Percentiles rank a stretch among this genome's conserved stretches.
phyloP scores from a whole-genome alignment of 2,797 vertebrate genomes.

The Hypotaenidia okinawae region DNA sequence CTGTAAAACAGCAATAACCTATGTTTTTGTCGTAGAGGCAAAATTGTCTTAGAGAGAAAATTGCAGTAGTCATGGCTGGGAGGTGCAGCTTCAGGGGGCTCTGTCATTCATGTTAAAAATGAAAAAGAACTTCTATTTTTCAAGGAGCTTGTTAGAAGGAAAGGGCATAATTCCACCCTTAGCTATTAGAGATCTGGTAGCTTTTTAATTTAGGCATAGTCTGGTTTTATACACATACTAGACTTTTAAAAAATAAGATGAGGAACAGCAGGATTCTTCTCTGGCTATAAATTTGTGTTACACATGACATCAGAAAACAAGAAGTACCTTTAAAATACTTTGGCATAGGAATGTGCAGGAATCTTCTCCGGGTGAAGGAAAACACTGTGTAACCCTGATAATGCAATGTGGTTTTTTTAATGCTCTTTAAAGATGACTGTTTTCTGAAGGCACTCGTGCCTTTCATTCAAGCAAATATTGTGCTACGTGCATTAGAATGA shows the following conservation, averaged over 20 bases:
- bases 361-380: background rate
- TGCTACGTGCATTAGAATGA: background rate
- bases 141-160: background rate
- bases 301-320: background rate
- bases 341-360: fast-evolving
- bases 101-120: background rate
- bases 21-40: background rate
- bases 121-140: background rate
- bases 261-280: background rate
- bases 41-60: background rate
- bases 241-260: background rate
- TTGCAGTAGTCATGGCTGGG: background rate
- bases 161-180: background rate
- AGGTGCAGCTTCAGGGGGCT: background rate
- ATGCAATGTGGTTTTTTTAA: background rate
- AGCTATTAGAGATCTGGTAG: background rate
- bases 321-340: background rate
- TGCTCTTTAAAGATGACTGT: background rate
- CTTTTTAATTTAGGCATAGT: background rate
- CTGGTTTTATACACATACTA: background rate
- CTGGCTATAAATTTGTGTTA: background rate
- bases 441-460: background rate
- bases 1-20: background rate
- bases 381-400: background rate
- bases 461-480: background rate